Evolutionary conservation across 2,888 invertebrate genomes (phyloP).

Genomic region (Acleris sparsana): DNA sequence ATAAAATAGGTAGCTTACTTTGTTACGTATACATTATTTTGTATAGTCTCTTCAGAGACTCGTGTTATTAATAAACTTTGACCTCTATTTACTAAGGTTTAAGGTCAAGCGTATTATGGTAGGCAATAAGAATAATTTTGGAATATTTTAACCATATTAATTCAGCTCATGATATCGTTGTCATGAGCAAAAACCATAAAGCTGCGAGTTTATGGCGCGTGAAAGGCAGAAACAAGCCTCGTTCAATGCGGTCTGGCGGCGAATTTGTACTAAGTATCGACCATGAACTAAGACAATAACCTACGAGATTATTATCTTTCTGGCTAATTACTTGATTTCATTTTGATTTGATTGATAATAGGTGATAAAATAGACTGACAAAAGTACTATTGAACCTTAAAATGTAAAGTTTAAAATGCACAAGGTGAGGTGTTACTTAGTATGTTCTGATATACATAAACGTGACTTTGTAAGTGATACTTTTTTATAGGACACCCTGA

Average conservation of each 20-base stretch:
- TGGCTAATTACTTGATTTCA: background rate
- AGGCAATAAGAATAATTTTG: conserved; percentile 10
- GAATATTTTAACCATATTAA: conserved; percentile 19
- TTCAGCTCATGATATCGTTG: conserved; percentile 11
- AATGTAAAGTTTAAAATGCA: no score
- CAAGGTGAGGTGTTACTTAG: no score
- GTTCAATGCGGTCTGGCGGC: conserved; percentile 28
- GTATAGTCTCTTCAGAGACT: no score
- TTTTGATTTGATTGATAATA: no score
- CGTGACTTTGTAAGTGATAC: no score
- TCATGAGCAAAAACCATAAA: conserved; percentile 22
- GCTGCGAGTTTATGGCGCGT: conserved; percentile 20
- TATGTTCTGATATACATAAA: no score
- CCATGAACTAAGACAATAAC: conserved; percentile 15
- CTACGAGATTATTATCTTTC: background rate
- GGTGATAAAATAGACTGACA: no score
- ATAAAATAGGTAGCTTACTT: no score
- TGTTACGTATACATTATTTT: no score
- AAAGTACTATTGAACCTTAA: no score
- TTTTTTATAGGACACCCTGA: no score
- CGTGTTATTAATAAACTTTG: background rate
- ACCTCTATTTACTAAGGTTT: background rate
- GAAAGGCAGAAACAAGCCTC: conserved; percentile 24
- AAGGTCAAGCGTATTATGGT: background rate
- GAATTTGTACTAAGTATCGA: background rate